phyloP scores from a whole-genome alignment of 2,888 invertebrate genomes.

The Ochropleura leucogaster region DNA sequence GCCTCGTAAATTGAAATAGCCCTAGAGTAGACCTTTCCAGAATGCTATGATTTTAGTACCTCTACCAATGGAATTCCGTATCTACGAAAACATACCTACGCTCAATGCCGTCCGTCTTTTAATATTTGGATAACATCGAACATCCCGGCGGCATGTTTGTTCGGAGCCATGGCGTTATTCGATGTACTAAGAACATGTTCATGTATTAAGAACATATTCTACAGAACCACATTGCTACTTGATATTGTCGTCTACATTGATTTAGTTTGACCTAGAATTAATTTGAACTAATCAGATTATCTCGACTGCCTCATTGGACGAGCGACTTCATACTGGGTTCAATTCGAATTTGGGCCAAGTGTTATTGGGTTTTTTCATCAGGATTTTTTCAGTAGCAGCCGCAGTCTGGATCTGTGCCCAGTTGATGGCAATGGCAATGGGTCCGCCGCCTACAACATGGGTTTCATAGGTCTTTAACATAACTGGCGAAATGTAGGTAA shows the following conservation, averaged over 20 bases:
- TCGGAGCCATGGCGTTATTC: neutral
- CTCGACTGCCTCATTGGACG: too few relatives aligned
- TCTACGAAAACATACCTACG: constrained; percentile 1
- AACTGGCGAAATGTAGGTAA: too few relatives aligned
- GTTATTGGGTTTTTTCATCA: too few relatives aligned
- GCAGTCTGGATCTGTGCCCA: too few relatives aligned
- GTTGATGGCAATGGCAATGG: too few relatives aligned
- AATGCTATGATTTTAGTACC: constrained; percentile 12
- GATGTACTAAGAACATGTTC: neutral
- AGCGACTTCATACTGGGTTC: too few relatives aligned
- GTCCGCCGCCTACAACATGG: too few relatives aligned
- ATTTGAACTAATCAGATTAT: constrained; percentile 8
- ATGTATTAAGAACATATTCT: constrained; percentile 15
- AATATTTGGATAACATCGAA: constrained; percentile 30
- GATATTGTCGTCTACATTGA: neutral
- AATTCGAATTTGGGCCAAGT: too few relatives aligned
- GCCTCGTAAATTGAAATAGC: constrained; percentile 35
- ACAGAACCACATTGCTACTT: neutral
- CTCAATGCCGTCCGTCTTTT: constrained; percentile 2
- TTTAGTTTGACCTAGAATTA: constrained; percentile 22
- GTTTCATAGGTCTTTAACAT: too few relatives aligned
- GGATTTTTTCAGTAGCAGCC: too few relatives aligned
- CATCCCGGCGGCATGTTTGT: neutral
- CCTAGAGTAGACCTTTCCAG: constrained; percentile 5
- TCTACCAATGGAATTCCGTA: constrained; percentile 8